Evolutionary conservation across 2,113 vertebrate genomes (phyloP), one percentile per base, ranked within the genome.

Genomic region (Coptodon bakossiorum): DNA sequence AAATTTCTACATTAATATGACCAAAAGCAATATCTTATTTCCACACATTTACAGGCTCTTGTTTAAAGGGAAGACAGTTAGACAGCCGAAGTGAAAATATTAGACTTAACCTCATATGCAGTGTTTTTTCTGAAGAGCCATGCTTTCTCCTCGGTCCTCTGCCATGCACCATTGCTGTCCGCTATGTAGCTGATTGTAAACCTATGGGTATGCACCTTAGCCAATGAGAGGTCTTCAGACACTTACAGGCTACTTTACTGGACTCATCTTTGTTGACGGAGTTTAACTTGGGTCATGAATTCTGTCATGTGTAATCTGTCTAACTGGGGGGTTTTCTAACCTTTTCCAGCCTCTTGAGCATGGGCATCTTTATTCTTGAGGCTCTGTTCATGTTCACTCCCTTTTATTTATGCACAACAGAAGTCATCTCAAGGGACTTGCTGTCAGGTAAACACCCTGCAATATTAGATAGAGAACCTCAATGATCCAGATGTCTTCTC

Each of bases 281-380:
- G n/a, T n/a, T 7, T 71, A 24, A 40, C n/a, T 24, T 5, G n/a
- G 63, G 5, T 0, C 63, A 40, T 43, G n/a, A 43, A 1, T 73
- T 73, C 66, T 40, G 7, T 73, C 38, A 71, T 43, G 12, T 4
- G 38, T 24, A 27, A 43, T 24, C 66, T 27, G 48, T 52, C 48
- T 19, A 19, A 52, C 48, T 52, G 38, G 22, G 66, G 2, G 0
- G 0, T 68, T 22, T 13, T 68, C 4, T 5, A 38, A 38, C 34
- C 19, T 22, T 40, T 68, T 40, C 7, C n/a, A 40, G 11, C 63
- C 7, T 68, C 11, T 40, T 68, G 36, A 68, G 36, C 48, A 50
- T 8, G 16, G 8, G 3, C 36, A 40, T 14, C 12, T 40, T 40
- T 40, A 27, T 10, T 27, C 22, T 45, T 48, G 40, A 48, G 68